Evolutionary conservation across 2,888 invertebrate genomes (phyloP), one percentile per base, ranked within the genome.

Genomic region (Apoda limacodes): DNA sequence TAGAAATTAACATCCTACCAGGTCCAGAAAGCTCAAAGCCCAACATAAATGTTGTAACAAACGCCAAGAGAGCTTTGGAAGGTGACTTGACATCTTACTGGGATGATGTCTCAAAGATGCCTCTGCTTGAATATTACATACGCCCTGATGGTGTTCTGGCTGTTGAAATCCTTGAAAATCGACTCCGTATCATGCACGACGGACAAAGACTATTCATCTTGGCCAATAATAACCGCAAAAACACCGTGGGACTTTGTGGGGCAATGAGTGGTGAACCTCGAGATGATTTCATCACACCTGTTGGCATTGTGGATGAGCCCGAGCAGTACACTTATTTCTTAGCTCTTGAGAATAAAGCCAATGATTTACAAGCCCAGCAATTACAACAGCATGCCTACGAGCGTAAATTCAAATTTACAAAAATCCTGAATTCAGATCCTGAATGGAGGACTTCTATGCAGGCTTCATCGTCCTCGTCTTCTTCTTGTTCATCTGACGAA

Each of bases 201-300:
- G 88, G 88, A 10, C 47, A 75, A 35, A 80, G 84, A 19, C 48
- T 85, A n/a, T 75, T 82, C 2, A 43, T 82, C 4, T 42, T 68
- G 1, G 52, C 74, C 1, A 45, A 43, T 32, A 52, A 74, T 17
- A 82, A 84, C 60, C 82, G 85, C 20, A 82, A 81, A 38, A 66
- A 80, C 25, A 67, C 85, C 14, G 74, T 83, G 35, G 90, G 90
- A 37, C 72, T 90, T 22, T 89, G 89, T 50, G 90, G 89, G 6
- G 78, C 76, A 43, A 85, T 82, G 76, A 83, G 81, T 40, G 83
- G 84, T 7, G 83, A 87, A 23, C 44, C 62, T n/a, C 57, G 64
- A 24, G 82, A 85, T 35, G 89, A 89, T 45, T 85, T 84, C 50
- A 55, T 68, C 9, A 80, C 83, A 2, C 87, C 89, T 1, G 50